Evolutionary conservation across 2,797 vertebrate species (phyloP), one percentile per base, ranked within the genome.

Genomic region (Gallinago stenura): DNA sequence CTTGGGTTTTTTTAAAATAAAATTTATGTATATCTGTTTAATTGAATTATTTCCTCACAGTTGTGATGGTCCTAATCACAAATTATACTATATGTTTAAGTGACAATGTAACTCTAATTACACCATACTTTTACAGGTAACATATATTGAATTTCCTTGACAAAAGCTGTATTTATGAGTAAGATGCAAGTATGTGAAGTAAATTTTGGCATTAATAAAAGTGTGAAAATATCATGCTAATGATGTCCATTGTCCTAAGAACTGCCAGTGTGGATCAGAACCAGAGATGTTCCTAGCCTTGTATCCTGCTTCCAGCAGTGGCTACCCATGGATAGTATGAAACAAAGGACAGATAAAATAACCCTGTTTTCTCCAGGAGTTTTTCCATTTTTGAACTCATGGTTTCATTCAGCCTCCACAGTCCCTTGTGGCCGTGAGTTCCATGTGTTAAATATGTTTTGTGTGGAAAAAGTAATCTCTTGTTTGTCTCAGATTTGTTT

Each of bases 1-100:
- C 16, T 43, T 39, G 39, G 33, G 91, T 94, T 91, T 19, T 89
- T 83, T 83, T 96, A 90, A 11, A 96, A 87, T 94, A 86, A 96
- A 89, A 50, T 50, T 25, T 89, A 41, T 33, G 51, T 94, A 3
- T 71, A 50, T 94, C 58, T 92, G 28, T 89, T 97, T 78, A 86
- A 84, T 37, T 64, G 62, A 93, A 41, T 37, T 54, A 87, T 97
- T 97, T 92, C 78, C 87, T 89, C 41, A 50, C 26, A 28, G 31
- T 78, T 86, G 39, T 87, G 61, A 35, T 80, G 39, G 45, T 87
- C 76, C 35, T 35, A 30, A 91, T 88, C 20, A 45, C 73, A 91
- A 62, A 75, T 65, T 62, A 33, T 15, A 33, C 10, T 64, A 79
- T 46, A n/a, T 30, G 39, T 82, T 73, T 70, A 89, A 89, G 68